A percentile compares a stretch with the other conserved stretches of the same genome.
Conservation (phyloP, 2,888 invertebrate species). For the Pandemis heparana region DNA sequence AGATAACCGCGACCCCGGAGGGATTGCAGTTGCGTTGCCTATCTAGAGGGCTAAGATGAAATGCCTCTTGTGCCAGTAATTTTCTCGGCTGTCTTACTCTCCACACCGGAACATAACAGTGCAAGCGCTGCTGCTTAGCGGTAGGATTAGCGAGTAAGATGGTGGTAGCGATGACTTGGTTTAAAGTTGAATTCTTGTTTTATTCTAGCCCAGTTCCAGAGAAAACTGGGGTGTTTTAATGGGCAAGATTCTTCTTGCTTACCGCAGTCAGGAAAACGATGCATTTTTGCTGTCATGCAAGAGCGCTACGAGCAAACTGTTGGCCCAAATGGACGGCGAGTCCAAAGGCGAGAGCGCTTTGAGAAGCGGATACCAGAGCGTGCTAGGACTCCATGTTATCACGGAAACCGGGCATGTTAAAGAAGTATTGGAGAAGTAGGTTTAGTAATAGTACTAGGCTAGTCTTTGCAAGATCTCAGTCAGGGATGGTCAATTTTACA, state of each 20-base stretch:
- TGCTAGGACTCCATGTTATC: conserved; percentile 76
- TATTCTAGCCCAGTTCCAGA: conserved; percentile 69
- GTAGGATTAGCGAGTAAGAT: too few species aligned
- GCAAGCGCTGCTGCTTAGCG: too few species aligned
- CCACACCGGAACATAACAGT: too few species aligned
- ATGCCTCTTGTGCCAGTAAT: too few species aligned
- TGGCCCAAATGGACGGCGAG: conserved; percentile 73
- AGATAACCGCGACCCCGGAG: too few species aligned
- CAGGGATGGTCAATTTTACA: too few species aligned
- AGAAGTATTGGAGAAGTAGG: conserved; percentile 68
- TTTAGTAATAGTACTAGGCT: background rate
- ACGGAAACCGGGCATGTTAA: conserved; percentile 73
- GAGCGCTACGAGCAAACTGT: conserved; percentile 65
- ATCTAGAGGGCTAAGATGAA: too few species aligned
- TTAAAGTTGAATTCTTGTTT: background rate
- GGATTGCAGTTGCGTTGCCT: too few species aligned
- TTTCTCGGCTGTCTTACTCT: too few species aligned
- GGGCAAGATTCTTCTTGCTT: conserved; percentile 88
- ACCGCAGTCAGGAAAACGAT: conserved; percentile 73
- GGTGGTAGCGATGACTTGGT: too few species aligned
- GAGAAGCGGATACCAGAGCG: conserved; percentile 76
- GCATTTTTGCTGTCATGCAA: conserved; percentile 71
- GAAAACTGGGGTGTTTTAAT: conserved; percentile 91
- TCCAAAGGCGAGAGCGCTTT: conserved; percentile 75
- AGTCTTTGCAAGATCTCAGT: too few species aligned